Percentiles rank a stretch among this genome's conserved stretches.
These are phyloP conservation scores for Spisula subtruncata DNA, from an alignment of 2,888 invertebrate genomes.

Conservation along the genomic window DNA sequence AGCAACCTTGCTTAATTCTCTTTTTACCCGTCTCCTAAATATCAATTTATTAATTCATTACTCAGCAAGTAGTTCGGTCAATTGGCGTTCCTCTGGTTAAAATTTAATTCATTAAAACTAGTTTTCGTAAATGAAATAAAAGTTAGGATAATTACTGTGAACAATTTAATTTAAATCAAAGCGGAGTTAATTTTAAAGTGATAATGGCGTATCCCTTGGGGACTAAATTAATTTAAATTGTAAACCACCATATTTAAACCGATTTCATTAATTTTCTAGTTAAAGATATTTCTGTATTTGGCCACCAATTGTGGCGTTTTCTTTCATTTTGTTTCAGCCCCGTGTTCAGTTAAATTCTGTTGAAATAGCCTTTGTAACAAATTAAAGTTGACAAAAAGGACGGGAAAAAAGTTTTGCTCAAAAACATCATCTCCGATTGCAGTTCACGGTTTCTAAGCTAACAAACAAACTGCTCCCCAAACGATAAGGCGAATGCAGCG, in stretches of 20 bases:
- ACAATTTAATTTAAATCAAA: constrained; percentile 50
- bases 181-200: constrained; percentile 46
- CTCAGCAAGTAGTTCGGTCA: constrained; percentile 5
- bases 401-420: neutral
- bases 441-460: neutral
- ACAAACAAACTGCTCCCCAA: neutral
- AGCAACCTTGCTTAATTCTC: neutral
- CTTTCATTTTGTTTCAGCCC: neutral
- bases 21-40: constrained; percentile 33
- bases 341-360: constrained; percentile 20
- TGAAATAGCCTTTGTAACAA: neutral
- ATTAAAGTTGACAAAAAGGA: constrained; percentile 23
- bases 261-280: constrained; percentile 52
- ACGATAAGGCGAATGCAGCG: no score
- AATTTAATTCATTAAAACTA: constrained; percentile 51
- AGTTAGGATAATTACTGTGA: constrained; percentile 33
- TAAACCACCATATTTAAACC: constrained; percentile 27
- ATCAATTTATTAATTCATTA: constrained; percentile 46
- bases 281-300: constrained; percentile 36
- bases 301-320: constrained; percentile 23
- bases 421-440: neutral
- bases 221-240: constrained; percentile 36
- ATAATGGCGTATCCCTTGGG: constrained; percentile 33
- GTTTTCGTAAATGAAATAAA: constrained; percentile 42
- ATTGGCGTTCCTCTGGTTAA: constrained; percentile 39